These are phyloP conservation scores for Chromis chromis DNA, from an alignment of 2,797 vertebrate species.

Conservation along the genomic window DNA sequence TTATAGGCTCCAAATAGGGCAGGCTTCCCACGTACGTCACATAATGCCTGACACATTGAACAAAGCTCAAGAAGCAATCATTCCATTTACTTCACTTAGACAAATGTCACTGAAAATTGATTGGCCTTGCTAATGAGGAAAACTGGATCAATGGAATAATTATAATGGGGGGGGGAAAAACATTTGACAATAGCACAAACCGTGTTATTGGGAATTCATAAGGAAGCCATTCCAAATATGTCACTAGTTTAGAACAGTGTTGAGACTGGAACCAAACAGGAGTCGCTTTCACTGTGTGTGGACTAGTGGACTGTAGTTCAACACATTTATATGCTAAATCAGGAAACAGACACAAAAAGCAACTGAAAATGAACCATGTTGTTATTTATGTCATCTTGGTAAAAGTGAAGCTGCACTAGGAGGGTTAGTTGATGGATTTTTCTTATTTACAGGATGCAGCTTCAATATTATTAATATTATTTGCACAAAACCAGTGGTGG, in stretches of 20 bases:
- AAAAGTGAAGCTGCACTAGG: slow-evolving; percentile 1
- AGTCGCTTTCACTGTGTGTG: slow-evolving; percentile 7
- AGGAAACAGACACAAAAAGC: slow-evolving; percentile 4
- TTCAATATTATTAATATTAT: slow-evolving; percentile 2
- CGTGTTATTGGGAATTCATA: slow-evolving; percentile 70
- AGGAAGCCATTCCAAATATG: slow-evolving; percentile 60
- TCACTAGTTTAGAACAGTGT: slow-evolving; percentile 48
- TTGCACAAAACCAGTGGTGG: neutral
- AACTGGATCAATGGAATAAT: slow-evolving; percentile 82
- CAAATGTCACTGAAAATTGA: slow-evolving; percentile 82
- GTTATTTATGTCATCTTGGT: slow-evolving; percentile 10
- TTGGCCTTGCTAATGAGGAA: slow-evolving; percentile 80
- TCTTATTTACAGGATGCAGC: slow-evolving; percentile 12
- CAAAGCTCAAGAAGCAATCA: slow-evolving; percentile 81
- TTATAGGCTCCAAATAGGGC: slow-evolving; percentile 83
- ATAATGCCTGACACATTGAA: slow-evolving; percentile 82
- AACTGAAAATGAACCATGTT: slow-evolving; percentile 22
- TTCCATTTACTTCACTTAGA: slow-evolving; percentile 84
- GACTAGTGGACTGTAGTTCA: slow-evolving; percentile 8
- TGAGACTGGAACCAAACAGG: slow-evolving; percentile 22
- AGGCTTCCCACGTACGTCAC: slow-evolving; percentile 82
- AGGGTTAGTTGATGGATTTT: neutral
- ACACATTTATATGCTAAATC: neutral
- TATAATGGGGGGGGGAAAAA: slow-evolving; percentile 61
- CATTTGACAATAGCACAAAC: slow-evolving; percentile 74